A percentile compares a stretch with the other conserved stretches of the same genome.
These are phyloP conservation scores for Gymnocheta viridis DNA, from an alignment of 2,888 invertebrate genomes.

Conservation along the genomic window DNA sequence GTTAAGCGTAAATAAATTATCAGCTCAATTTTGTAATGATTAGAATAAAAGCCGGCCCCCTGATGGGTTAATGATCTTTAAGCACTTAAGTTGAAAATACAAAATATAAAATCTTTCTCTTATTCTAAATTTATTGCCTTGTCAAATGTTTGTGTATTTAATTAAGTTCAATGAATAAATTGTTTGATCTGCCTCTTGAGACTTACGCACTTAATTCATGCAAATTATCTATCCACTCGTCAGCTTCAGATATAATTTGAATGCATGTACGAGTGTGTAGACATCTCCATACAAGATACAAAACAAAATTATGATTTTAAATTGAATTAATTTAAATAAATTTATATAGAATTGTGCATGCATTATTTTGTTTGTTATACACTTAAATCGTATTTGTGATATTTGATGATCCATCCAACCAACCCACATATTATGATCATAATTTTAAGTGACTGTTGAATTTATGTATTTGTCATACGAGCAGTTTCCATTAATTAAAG, in stretches of 20 bases:
- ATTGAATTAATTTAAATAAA: conserved; percentile 19
- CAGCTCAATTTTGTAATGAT: too few species aligned
- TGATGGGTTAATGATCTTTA: not conserved
- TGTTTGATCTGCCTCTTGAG: conserved; percentile 6
- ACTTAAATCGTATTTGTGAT: not conserved
- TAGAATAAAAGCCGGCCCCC: too few species aligned
- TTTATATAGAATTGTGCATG: not conserved
- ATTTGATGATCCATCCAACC: not conserved
- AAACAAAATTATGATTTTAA: not conserved
- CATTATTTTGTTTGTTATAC: not conserved
- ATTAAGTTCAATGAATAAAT: conserved; percentile 49
- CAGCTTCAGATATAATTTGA: not conserved
- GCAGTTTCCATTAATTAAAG: too few species aligned
- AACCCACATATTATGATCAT: not conserved
- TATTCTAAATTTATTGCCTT: not conserved
- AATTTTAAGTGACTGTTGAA: too few species aligned
- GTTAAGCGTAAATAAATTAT: too few species aligned
- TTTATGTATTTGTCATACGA: too few species aligned
- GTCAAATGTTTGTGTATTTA: conserved; percentile 12
- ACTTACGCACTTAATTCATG: conserved; percentile 51
- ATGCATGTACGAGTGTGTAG: not conserved
- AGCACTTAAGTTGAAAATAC: not conserved
- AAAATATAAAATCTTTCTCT: not conserved
- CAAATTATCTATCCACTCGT: not conserved
- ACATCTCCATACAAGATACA: not conserved